Evolutionary conservation across 2,888 invertebrate genomes (phyloP), one percentile per base, ranked within the genome.

Genomic region (Apotomis capreana): DNA sequence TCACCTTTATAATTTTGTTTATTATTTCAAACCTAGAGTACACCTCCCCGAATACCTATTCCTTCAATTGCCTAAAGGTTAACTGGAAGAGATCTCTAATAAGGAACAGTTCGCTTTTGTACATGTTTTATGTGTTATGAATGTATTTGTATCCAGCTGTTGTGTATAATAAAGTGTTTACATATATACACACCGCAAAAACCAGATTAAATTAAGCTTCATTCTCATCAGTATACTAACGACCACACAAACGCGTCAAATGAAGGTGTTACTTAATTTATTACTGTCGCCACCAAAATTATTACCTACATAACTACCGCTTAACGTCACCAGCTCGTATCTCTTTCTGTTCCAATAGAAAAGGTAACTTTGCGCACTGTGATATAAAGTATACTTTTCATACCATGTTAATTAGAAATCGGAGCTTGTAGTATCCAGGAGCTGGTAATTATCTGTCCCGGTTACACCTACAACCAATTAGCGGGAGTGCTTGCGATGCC

Each of bases 381-480:
- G 8, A 44, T 12, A 5, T 12, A 8, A 49, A 55, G 54, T 64
- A 44, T 15, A 4, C 26, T 15, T 64, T 54, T 44, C 6, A 44
- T 3, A 1, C 8, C 13, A 26, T 15, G 37, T 2, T 15, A 9
- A 10, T 13, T 9, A 8, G 10, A 49, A 3, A 46, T 49, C 8
- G 9, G 46, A 46, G 15, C 46, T 46, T 26, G 5, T 3, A 46
- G 26, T 40, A 61, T 15, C 15, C 8, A 13, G 13, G 12, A 26
- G 26, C 5, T 4, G 49, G 12, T 44, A 74, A 76, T 77, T 74
- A 77, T 71, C 61, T 69, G 52, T 12, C 37, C 59, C 37, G 70
- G 70, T 74, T 64, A 65, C 75, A 75, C 68, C 75, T 77, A 69
- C 75, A 68, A 74, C 74, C 78, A 77, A 78, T 78, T 78, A 78